Base-by-base conservation (phyloP, 2,797 vertebrate species). In the Gymnopithys bicolor region DNA sequence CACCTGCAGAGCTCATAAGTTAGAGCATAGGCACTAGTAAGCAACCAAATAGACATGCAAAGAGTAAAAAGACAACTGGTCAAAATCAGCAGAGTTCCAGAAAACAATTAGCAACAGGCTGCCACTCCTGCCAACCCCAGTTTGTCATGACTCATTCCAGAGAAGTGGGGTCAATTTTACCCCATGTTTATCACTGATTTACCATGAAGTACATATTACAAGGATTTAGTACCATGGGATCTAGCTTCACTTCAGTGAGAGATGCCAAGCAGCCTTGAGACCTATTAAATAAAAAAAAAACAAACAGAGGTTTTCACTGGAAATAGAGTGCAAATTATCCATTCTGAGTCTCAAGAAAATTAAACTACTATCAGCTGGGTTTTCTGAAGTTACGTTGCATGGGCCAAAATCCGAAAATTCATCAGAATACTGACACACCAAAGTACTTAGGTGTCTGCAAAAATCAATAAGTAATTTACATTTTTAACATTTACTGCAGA, bases 171-270 rank as follows among this genome's bases (percentile, higher is more conserved):
- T 95, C 86, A 90, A 51, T 95, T 96, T 94, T 92, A 83, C 51
- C 66, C 84, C 43, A 5, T 81, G 52, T 93, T 97, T 96, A 90
- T 83, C 87, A 93, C 60, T 91, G 74, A 94, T 96, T 94, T 94
- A 95, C 69, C 84, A 94, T 95, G 74, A 96, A 95, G 81, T 69
- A 78, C 10, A 22, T 60, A 75, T 58, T 58, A 77, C 85, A 89
- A 90, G 64, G 46, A 73, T 84, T 95, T 93, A 63, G 84, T 91
- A 94, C 88, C 85, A 63, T 89, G 39, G 81, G 84, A 55, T 93
- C 43, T 90, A 73, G 21, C 83, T 95, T 96, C 92, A 84, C 46
- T 88, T 96, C 91, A 92, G 60, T 60, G 75, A 83, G 45, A 94
- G 71, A 78, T 62, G 78, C 87, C 78, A 87, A 96, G 92, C 51